Base-by-base conservation (phyloP, 2,888 invertebrate genomes). In the Smittia sp. region DNA sequence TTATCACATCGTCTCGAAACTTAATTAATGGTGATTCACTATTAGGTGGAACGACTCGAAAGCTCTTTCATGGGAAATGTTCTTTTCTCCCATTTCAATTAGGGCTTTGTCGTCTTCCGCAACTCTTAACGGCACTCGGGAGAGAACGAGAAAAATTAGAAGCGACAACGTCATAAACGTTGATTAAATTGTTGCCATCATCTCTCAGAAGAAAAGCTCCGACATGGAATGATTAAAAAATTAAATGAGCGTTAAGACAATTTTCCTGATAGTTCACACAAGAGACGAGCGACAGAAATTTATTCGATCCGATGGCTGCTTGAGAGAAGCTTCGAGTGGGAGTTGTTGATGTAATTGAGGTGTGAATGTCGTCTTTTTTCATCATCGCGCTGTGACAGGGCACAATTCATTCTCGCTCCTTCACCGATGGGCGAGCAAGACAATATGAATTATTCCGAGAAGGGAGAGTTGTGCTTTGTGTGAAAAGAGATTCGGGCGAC, bases 191-290 rank as follows among this genome's bases (percentile, higher is more conserved):
- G 58, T 58, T 20, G 18, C 58, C 22, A 58, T 58, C 22, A 58
- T 22, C 58, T 7, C n/a, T 58, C 3, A 58, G 22, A 58, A 22
- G 22, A 58, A 58, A 58, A 58, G 58, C 58, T 58, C n/a, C n/a
- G 22, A 58, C 58, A 58, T 58, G 22, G n/a, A 58, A 68, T 68
- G 38, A 68, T 68, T 68, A 68, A 68, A 68, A 68, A 68, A 68
- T 68, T 68, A 68, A 68, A 68, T 68, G 68, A 68, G 46, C 58
- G 58, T 58, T 58, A 58, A 58, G 58, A 58, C n/a, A 22, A 58
- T 58, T 18, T 58, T 58, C 58, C 11, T 58, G 22, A 58, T 22
- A 58, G 20, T 58, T 58, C 58, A 58, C 58, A 58, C n/a, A 4
- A 7, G 58, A 20, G 58, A 58, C 1, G 18, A 1, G n/a, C 3